Percentiles rank a stretch among this genome's conserved stretches.
phyloP scores from a whole-genome alignment of 2,888 invertebrate species.

The Cerastoderma edule region DNA sequence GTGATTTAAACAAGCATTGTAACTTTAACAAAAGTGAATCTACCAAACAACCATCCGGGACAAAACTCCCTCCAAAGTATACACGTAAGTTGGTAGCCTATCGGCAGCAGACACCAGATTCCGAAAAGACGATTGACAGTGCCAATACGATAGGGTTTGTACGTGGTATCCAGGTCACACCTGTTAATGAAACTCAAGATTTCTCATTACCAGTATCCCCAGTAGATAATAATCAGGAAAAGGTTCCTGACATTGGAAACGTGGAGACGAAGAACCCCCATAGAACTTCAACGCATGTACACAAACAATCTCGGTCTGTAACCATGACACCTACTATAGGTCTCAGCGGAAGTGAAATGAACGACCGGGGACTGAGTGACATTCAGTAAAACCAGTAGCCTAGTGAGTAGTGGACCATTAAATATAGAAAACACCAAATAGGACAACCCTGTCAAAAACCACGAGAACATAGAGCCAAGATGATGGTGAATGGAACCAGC shows the following conservation, averaged over 20 bases:
- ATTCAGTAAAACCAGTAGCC: not conserved
- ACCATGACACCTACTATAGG: not conserved
- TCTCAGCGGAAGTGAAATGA: not conserved
- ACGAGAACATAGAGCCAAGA: no score
- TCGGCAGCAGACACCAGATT: not conserved
- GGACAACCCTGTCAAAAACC: not conserved
- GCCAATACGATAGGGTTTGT: not conserved
- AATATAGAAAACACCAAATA: not conserved
- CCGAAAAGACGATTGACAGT: not conserved
- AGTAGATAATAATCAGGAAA: not conserved
- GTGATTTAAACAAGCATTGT: no score
- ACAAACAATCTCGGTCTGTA: not conserved
- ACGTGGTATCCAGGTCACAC: constrained; percentile 15
- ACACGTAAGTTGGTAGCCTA: constrained; percentile 17
- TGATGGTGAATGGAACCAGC: no score
- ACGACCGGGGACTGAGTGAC: not conserved
- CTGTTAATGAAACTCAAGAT: constrained; percentile 9
- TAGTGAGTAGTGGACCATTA: not conserved
- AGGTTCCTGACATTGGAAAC: not conserved
- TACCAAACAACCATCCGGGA: no score
- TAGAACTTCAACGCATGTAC: constrained; percentile 7
- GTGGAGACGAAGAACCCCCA: not conserved
- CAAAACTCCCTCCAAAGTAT: no score
- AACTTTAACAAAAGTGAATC: no score
- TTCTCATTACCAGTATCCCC: constrained; percentile 13